Percentiles rank a stretch among this genome's conserved stretches.
Evolutionary conservation across 2,797 vertebrate genomes (phyloP).

Genomic region (Chaetodon trifasciatus): DNA sequence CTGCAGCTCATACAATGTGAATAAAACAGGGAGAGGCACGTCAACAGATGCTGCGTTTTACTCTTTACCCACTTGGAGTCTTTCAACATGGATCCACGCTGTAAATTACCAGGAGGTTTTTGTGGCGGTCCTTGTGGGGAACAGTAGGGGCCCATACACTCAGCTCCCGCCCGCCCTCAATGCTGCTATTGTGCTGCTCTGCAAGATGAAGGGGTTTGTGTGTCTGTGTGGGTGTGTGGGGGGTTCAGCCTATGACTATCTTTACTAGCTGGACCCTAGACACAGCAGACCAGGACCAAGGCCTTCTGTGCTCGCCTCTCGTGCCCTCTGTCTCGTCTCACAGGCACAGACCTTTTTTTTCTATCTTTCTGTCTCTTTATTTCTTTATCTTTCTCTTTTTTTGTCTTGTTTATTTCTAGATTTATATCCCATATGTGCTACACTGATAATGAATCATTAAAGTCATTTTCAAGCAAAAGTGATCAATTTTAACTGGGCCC

Average conservation of each 20-base stretch:
- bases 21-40: conserved; percentile 17
- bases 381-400: background rate
- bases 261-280: conserved; percentile 55
- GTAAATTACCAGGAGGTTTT: conserved; percentile 63
- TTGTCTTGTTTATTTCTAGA: background rate
- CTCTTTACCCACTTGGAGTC: conserved; percentile 37
- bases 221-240: conserved; percentile 40
- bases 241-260: conserved; percentile 56
- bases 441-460: background rate
- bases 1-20: background rate
- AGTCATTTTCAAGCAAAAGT: background rate
- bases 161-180: conserved; percentile 69
- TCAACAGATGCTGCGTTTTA: conserved; percentile 35
- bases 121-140: conserved; percentile 55
- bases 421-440: background rate
- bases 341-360: background rate
- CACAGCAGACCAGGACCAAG: conserved; percentile 47
- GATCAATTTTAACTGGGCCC: background rate
- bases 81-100: conserved; percentile 45
- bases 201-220: conserved; percentile 56
- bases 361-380: background rate
- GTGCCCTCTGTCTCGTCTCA: conserved; percentile 27
- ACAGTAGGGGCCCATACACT: conserved; percentile 63
- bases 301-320: conserved; percentile 36
- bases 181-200: conserved; percentile 78